Evolutionary conservation across 1,140 invertebrate genomes (phyloP), one percentile per base, ranked within the genome.

Genomic region (Calliphora vicina): DNA sequence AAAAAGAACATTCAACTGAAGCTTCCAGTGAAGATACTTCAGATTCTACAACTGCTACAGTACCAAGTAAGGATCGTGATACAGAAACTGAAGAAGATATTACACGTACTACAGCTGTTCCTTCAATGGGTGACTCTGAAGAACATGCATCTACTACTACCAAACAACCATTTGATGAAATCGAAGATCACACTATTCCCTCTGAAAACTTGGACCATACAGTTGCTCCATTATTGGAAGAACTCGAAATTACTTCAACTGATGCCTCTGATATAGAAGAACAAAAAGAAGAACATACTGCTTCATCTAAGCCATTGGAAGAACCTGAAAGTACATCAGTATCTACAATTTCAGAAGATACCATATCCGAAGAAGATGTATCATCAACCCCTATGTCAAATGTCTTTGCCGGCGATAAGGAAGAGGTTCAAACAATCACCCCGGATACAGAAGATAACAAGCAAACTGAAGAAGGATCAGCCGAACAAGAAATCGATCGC

Each of bases 351-450:
- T n/a, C n/a, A n/a, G n/a, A n/a, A n/a, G n/a, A 26, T 29, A 35
- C n/a, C 26, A 12, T n/a, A n/a, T 15, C 27, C 35, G 74, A 78
- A 45, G 74, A 78, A 13, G 20, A 20, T 17, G 23, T 13, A 1
- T 23, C 74, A 0, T 35, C 35, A 3, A 23, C 74, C 1, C 23
- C 23, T 45, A n/a, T 23, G 8, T 10, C 35, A 3, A 6, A 6
- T 10, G 25, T 35, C 12, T 29, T 13, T 23, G 23, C 23, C 8
- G 78, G 12, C 42, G 80, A 81, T 10, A 29, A 26, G 12, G 50
- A 13, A 12, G 57, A 81, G 13, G 82, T 15, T 35, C 23, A 82
- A 84, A 85, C 88, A 83, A 67, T 83, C 85, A 84, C 83, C 84
- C 61, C 81, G 78, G 85, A 61, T 27, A 81, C 84, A 76, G 84